Base-by-base conservation (phyloP, 2,113 vertebrate genomes). In the Arizona elegans region DNA sequence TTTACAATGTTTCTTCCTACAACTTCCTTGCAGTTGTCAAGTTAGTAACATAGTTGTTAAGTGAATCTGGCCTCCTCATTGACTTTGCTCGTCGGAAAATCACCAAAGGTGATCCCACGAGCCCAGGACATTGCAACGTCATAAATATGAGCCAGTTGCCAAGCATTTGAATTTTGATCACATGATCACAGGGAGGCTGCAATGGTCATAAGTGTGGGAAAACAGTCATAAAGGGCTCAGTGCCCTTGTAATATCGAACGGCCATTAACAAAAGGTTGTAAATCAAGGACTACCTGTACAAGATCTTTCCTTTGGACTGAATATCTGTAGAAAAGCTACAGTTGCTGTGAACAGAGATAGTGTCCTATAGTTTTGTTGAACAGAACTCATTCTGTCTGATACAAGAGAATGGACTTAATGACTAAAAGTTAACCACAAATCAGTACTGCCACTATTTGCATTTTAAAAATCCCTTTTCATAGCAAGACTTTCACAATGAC, bases 401-500 rank as follows among this genome's bases (percentile, higher is more conserved):
- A 19, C 5, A 81, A 81, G 70, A 81, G n/a, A 38, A 81, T 81
- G 17, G 33, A 38, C 33, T 19, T 81, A 81, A 21, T 81, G 70
- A 81, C 15, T 81, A 81, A 70, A 23, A 38, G 7, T 38, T 17
- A 33, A 38, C n/a, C 33, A 81, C 15, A 81, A 81, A 38, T 81
- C 33, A 81, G n/a, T 75, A 19, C 2, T 19, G 17, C 43, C 88
- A 6, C 70, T 43, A 75, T 9, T 54, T 50, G 23, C n/a, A 43
- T 70, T 92, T 88, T 38, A 38, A 13, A 92, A 53, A 54, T 23
- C 52, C 19, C 1, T 65, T 38, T 62, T 54, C 47, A 5, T 23
- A 87, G 8, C 26, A 33, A 9, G n/a, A 95, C 93, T 95, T 97
- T 97, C 95, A 96, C 93, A 96, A 90, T 47, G 93, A 93, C 1